A percentile compares a stretch with the other conserved stretches of the same genome.
These are phyloP conservation scores for Albula glossodonta DNA, from an alignment of 2,113 vertebrate genomes.

Conservation along the genomic window DNA sequence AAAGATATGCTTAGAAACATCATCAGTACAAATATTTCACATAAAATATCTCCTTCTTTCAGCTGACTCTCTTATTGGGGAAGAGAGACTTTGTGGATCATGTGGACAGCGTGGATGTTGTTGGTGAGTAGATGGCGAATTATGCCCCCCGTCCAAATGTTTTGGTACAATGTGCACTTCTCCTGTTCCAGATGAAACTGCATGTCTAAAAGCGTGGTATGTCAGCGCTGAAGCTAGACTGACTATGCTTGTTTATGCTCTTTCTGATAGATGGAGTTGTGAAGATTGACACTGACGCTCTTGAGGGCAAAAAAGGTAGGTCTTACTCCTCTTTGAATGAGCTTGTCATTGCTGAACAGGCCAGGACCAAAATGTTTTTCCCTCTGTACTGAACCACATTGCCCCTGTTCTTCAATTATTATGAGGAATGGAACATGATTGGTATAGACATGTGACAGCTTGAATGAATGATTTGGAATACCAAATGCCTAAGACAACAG, in stretches of 20 bases:
- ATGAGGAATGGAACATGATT: background rate
- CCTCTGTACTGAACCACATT: background rate
- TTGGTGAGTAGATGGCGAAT: constrained; percentile 70
- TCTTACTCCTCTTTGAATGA: background rate
- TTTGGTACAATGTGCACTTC: background rate
- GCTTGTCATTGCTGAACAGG: background rate
- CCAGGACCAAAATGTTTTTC: background rate
- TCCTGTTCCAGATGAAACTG: background rate
- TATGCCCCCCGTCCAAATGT: background rate
- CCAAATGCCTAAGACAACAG: background rate
- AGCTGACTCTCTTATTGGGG: constrained; percentile 85
- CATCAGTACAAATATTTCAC: constrained; percentile 31
- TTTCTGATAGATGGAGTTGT: constrained; percentile 76
- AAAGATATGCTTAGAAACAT: background rate
- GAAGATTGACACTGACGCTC: constrained; percentile 79
- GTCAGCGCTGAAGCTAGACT: background rate
- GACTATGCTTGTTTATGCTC: background rate
- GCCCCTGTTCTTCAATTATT: background rate
- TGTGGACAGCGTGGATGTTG: constrained; percentile 69
- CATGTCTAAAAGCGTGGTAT: background rate
- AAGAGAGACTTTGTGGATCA: constrained; percentile 87
- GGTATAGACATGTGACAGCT: background rate
- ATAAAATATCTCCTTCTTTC: constrained; percentile 27
- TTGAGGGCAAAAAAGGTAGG: constrained; percentile 83
- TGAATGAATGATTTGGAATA: background rate